These are phyloP conservation scores for Cantharis rustica DNA, from an alignment of 2,888 invertebrate species.

Conservation along the genomic window DNA sequence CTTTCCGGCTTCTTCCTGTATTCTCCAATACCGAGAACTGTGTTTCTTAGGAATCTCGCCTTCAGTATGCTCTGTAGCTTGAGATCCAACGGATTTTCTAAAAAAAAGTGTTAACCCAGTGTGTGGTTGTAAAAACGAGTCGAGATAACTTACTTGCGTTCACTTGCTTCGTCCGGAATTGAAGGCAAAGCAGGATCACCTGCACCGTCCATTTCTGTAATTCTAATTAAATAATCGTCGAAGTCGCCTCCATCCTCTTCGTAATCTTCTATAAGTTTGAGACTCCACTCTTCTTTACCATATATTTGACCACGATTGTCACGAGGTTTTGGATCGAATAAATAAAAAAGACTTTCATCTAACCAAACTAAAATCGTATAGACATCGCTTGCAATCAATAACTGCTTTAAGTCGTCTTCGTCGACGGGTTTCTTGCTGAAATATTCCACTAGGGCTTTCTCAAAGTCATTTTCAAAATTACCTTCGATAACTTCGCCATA, in stretches of 20 bases:
- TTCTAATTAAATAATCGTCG: constrained; percentile 3
- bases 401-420: constrained; percentile 31
- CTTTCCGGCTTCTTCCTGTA: constrained; percentile 44
- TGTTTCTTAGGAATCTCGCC: constrained; percentile 19
- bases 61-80: background rate
- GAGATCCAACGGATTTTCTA: constrained; percentile 9
- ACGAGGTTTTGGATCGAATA: constrained; percentile 52
- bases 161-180: background rate
- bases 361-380: constrained; percentile 49
- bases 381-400: constrained; percentile 44
- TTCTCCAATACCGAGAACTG: constrained; percentile 42
- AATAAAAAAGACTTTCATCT: constrained; percentile 44
- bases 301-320: constrained; percentile 48
- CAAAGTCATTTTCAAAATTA: constrained; percentile 28
- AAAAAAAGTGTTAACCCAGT: background rate
- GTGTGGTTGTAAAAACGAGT: background rate
- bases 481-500: constrained; percentile 7
- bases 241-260: constrained; percentile 11
- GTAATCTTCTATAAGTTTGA: background rate
- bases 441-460: constrained; percentile 13
- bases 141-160: background rate
- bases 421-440: constrained; percentile 22
- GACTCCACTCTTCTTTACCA: constrained; percentile 51
- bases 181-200: background rate
- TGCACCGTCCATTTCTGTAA: background rate